phyloP scores from a whole-genome alignment of 2,888 invertebrate species.

The Leptarthrus brevirostris region DNA sequence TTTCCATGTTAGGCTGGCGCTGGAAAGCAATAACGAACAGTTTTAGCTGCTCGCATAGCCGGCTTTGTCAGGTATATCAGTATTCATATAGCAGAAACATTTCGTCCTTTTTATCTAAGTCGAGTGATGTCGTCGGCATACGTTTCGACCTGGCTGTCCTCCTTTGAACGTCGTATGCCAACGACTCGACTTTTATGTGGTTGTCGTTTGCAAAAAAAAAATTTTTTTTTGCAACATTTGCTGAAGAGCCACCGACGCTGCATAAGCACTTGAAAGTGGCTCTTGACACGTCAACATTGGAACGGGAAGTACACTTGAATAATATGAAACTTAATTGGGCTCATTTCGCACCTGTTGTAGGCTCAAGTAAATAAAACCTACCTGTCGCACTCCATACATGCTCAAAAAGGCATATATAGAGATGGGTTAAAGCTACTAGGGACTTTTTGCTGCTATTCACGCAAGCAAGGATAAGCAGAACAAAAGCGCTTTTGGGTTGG shows the following conservation, averaged over 20 bases:
- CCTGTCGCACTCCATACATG: not conserved
- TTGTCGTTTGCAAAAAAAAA: too few species aligned
- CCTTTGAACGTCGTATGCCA: too few species aligned
- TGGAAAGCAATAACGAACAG: conserved; percentile 20
- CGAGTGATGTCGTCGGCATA: not conserved
- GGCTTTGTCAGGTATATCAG: not conserved
- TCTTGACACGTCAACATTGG: conserved; percentile 24
- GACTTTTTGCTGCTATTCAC: not conserved
- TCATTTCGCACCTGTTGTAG: conserved; percentile 33
- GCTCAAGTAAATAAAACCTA: conserved; percentile 29
- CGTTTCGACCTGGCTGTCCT: conserved; percentile 1
- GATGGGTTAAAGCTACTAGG: not conserved
- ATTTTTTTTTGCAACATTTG: not conserved
- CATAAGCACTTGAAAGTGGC: not conserved
- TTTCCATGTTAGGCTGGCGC: not conserved
- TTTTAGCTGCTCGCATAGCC: not conserved
- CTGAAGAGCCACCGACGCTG: conserved; percentile 13
- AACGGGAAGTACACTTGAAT: conserved; percentile 21
- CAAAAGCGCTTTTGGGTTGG: conserved; percentile 16
- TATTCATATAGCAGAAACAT: not conserved
- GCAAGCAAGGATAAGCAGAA: conserved; percentile 7
- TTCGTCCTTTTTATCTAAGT: not conserved
- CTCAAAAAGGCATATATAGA: conserved; percentile 15
- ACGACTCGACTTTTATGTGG: too few species aligned
- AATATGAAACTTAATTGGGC: conserved; percentile 21